Evolutionary conservation across 2,888 invertebrate genomes (phyloP).

Genomic region (Nephrotoma guestfalica): DNA sequence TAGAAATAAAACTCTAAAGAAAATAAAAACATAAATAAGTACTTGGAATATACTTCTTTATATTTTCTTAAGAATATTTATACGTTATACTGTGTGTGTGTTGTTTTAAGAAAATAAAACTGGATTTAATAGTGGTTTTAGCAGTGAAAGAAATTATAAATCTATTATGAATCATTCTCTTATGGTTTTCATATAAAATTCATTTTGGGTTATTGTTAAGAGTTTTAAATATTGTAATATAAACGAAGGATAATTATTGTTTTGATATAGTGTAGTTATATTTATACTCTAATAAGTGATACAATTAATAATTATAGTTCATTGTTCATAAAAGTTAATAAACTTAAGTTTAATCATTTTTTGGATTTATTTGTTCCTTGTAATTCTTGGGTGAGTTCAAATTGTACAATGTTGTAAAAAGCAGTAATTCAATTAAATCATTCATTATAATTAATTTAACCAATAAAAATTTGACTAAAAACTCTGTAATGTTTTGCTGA

Average conservation of each 20-base stretch:
- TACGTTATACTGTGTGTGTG: neutral
- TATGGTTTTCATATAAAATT: neutral
- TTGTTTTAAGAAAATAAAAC: neutral
- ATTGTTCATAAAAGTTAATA: neutral
- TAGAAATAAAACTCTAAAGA: neutral
- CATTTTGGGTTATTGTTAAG: neutral
- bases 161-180: neutral
- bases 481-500: neutral
- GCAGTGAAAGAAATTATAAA: neutral
- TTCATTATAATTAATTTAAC: neutral
- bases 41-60: neutral
- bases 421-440: neutral
- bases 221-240: neutral
- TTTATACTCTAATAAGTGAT: neutral
- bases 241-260: neutral
- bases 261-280: neutral
- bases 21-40: neutral
- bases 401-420: neutral
- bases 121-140: neutral
- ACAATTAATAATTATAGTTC: neutral
- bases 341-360: neutral
- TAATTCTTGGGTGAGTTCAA: neutral
- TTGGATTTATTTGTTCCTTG: neutral
- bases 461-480: neutral
- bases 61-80: neutral